Evolutionary conservation across 2,113 vertebrate species (phyloP).

Genomic region (Corythornis vintsioides): DNA sequence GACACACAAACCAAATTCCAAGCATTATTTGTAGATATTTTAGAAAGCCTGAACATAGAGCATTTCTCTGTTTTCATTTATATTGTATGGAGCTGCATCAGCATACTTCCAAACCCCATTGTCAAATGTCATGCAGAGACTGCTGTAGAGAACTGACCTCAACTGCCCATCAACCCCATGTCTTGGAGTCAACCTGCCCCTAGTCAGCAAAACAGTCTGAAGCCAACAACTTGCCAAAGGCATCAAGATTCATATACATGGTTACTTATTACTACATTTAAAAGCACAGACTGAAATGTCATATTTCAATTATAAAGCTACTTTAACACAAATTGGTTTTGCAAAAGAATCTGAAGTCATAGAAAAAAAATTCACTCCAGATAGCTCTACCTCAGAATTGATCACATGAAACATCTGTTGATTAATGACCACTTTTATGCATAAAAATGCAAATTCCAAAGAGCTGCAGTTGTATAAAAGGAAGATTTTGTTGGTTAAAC

Average conservation of each 20-base stretch:
- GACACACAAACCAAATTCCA: background rate
- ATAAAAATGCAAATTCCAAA: background rate
- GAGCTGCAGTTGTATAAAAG: background rate
- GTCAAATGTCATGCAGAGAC: background rate
- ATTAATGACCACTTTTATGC: background rate
- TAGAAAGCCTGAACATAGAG: background rate
- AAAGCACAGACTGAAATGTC: background rate
- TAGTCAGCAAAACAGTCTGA: background rate
- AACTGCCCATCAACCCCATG: accelerated
- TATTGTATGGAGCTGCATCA: background rate
- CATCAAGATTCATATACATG: background rate
- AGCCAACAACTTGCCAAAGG: background rate
- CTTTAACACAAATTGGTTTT: background rate
- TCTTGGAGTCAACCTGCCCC: background rate
- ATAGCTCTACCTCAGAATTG: background rate
- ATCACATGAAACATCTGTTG: background rate
- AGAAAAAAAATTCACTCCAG: too few relatives aligned
- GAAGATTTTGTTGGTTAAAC: background rate
- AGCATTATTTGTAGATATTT: background rate
- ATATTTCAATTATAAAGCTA: background rate
- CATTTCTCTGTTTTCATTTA: background rate
- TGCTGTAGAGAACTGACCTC: background rate
- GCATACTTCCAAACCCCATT: background rate
- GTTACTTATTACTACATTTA: background rate
- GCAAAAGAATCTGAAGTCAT: background rate